Conservation (phyloP, 2,888 invertebrate genomes). For the Dinocampus coccinellae region DNA sequence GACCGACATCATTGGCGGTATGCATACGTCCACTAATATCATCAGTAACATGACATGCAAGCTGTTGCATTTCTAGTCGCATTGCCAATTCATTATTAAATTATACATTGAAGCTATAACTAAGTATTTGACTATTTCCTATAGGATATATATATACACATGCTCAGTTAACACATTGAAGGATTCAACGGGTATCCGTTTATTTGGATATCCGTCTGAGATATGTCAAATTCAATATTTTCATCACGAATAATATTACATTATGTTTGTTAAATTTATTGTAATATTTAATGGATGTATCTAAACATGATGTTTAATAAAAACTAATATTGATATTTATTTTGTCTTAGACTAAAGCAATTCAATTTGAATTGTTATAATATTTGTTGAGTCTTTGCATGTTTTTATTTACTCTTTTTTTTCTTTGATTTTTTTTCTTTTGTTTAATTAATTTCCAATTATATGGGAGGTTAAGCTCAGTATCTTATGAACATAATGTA, state of each 20-base stretch:
- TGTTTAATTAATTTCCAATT: not conserved
- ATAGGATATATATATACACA: too few species aligned
- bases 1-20: constrained; percentile 53
- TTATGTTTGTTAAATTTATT: not conserved
- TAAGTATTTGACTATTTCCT: constrained; percentile 66
- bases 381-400: too few species aligned
- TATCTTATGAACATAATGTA: not conserved
- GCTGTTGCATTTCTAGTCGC: constrained; percentile 59
- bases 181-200: not conserved
- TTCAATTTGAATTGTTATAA: too few species aligned
- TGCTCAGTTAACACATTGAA: constrained; percentile 61
- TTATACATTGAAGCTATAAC: constrained; percentile 65
- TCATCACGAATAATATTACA: not conserved
- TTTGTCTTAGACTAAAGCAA: too few species aligned
- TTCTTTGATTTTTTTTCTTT: too few species aligned
- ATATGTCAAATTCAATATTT: not conserved
- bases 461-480: not conserved
- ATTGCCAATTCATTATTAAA: constrained; percentile 66
- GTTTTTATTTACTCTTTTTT: too few species aligned
- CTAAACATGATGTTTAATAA: too few species aligned
- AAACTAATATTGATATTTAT: too few species aligned
- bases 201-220: not conserved
- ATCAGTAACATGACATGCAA: constrained; percentile 59
- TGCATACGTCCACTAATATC: constrained; percentile 22
- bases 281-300: too few species aligned